phyloP scores from a whole-genome alignment of 1,140 invertebrate species.

The Drosophila elegans region DNA sequence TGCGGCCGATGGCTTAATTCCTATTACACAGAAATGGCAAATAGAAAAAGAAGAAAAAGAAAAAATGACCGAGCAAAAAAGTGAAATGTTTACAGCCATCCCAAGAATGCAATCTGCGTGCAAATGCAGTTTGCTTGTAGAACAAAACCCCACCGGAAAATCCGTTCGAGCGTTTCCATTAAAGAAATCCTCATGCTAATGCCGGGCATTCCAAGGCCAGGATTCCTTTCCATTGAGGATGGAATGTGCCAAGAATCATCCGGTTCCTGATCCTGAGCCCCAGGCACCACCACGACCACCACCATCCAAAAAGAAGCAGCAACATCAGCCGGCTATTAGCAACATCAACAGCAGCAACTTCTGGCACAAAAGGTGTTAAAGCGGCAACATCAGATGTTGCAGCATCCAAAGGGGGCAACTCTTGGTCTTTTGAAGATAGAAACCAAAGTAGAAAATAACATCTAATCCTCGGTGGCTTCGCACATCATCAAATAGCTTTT shows the following conservation, averaged over 20 bases:
- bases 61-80: background rate
- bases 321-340: background rate
- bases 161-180: constrained; percentile 26
- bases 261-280: background rate
- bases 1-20: constrained; percentile 39
- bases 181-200: constrained; percentile 31
- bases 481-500: no score
- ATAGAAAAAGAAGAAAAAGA: background rate
- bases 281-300: background rate
- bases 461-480: background rate
- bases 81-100: constrained; percentile 29
- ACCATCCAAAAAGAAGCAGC: background rate
- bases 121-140: constrained; percentile 39
- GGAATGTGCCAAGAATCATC: constrained; percentile 18
- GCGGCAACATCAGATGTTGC: background rate
- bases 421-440: no score
- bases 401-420: background rate
- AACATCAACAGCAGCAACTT: background rate
- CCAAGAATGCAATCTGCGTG: constrained; percentile 32
- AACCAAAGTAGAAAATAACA: background rate
- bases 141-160: constrained; percentile 15
- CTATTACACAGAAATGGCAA: constrained; percentile 13
- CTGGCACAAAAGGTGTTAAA: background rate
- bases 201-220: constrained; percentile 15
- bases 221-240: constrained; percentile 22